Evolutionary conservation across 2,888 invertebrate genomes (phyloP).

Genomic region (Limenitis camilla): DNA sequence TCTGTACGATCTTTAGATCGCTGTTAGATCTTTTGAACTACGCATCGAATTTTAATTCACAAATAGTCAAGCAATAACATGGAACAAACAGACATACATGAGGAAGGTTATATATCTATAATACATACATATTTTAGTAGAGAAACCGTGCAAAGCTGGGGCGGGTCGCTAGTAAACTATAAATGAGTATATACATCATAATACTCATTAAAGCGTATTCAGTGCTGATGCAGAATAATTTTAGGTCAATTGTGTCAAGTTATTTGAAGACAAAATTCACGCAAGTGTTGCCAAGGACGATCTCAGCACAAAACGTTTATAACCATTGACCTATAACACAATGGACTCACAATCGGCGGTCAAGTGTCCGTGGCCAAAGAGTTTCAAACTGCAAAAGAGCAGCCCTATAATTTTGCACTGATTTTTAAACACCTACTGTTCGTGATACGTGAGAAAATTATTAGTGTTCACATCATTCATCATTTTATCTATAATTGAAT

Average conservation of each 20-base stretch:
- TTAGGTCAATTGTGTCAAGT: conserved; percentile 35
- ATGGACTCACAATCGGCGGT: neutral
- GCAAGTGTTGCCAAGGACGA: conserved; percentile 45
- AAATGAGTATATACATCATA: conserved; percentile 15
- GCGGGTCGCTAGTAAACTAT: conserved; percentile 3
- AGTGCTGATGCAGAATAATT: conserved; percentile 27
- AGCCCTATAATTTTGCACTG: too few species aligned
- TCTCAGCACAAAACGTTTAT: conserved; percentile 16
- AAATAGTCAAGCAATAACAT: too few species aligned
- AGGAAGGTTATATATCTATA: too few species aligned
- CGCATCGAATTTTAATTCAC: too few species aligned
- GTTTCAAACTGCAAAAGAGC: too few species aligned
- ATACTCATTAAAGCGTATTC: conserved; percentile 16
- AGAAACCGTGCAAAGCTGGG: neutral
- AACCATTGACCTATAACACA: conserved; percentile 6
- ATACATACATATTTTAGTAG: neutral
- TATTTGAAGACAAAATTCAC: conserved; percentile 33
- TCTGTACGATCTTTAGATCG: too few species aligned
- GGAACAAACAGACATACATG: too few species aligned
- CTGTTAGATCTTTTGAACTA: too few species aligned
- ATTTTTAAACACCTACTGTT: too few species aligned
- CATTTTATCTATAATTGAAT: too few species aligned
- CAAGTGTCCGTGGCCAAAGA: neutral
- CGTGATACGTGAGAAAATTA: too few species aligned
- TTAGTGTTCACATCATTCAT: too few species aligned